Evolutionary conservation across 2,797 vertebrate genomes (phyloP).

Genomic region (Hippopotamyrus pictus): DNA sequence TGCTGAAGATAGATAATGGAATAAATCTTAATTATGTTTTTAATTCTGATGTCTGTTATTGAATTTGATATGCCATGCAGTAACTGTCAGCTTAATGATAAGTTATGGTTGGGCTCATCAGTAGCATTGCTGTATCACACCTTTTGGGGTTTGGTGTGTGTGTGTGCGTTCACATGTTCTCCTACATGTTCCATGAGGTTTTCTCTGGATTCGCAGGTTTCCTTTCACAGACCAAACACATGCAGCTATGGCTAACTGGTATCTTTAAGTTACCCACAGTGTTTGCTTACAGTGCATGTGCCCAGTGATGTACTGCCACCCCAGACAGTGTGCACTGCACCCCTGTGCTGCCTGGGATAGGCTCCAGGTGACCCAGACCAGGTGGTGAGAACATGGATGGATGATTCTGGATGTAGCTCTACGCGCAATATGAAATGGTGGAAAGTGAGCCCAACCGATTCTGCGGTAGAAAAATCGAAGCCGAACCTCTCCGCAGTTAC

Average conservation of each 20-base stretch:
- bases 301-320: not conserved
- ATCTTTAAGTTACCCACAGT: not conserved
- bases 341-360: not conserved
- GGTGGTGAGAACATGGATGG: not conserved
- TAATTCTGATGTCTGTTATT: not conserved
- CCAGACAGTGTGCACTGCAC: not conserved
- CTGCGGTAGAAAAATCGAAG: not conserved
- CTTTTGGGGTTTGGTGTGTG: not conserved
- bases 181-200: not conserved
- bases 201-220: not conserved
- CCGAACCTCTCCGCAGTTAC: not conserved
- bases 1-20: not conserved
- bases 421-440: not conserved
- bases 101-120: not conserved
- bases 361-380: not conserved
- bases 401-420: not conserved
- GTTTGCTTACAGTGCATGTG: not conserved
- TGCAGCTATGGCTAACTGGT: not conserved
- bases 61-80: not conserved
- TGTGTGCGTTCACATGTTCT: not conserved
- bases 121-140: not conserved
- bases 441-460: not conserved
- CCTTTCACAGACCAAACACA: not conserved
- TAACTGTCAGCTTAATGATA: not conserved
- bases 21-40: not conserved